Conservation (phyloP, 2,113 vertebrate species). For the Oxyruncus cristatus region DNA sequence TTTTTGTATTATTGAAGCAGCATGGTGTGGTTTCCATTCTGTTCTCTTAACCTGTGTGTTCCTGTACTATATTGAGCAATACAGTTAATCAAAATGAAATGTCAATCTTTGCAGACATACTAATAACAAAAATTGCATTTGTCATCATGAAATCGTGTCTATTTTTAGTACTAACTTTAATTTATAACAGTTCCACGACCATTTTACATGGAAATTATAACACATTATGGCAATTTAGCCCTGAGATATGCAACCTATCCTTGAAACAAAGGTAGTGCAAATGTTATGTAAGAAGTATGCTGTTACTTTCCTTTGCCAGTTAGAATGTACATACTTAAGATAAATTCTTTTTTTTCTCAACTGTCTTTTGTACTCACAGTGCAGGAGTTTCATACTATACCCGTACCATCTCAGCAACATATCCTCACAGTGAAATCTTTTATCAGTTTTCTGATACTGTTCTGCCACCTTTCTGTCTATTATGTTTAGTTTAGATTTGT, state of each 20-base stretch:
- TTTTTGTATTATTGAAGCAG: conserved; percentile 63
- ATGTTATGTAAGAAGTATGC: not conserved
- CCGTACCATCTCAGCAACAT: not conserved
- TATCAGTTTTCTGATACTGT: not conserved
- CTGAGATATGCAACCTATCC: not conserved
- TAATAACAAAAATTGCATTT: not conserved
- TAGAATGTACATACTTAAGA: not conserved
- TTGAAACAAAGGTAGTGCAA: not conserved
- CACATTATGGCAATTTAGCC: not conserved
- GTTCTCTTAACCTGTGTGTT: conserved; percentile 64
- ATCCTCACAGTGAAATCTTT: not conserved
- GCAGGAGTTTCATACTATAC: not conserved
- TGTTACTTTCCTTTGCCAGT: not conserved
- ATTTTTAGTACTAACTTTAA: not conserved
- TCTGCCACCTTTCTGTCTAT: not conserved
- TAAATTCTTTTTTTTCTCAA: not conserved
- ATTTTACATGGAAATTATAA: not conserved
- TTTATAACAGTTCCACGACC: not conserved
- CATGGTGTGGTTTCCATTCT: conserved; percentile 63
- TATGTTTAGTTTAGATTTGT: not conserved
- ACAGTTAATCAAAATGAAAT: not conserved
- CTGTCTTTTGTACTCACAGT: not conserved
- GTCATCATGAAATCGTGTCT: not conserved
- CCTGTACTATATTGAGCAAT: not conserved
- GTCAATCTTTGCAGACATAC: not conserved